These are phyloP conservation scores for Trachymyrmex cornetzi DNA, from an alignment of 1,140 invertebrate species.

Conservation along the genomic window DNA sequence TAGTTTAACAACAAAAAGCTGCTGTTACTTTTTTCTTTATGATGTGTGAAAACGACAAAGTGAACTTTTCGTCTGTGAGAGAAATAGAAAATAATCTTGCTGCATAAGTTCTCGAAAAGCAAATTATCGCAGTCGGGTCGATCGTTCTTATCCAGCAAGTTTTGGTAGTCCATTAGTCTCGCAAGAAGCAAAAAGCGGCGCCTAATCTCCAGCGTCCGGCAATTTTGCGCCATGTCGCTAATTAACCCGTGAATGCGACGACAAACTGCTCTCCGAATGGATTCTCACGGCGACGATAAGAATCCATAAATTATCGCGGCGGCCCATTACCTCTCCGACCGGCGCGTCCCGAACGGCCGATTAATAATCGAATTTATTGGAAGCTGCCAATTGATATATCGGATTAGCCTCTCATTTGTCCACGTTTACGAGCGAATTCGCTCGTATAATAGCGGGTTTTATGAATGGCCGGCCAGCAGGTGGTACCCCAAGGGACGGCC, in stretches of 20 bases:
- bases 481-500: slow-evolving; percentile 40
- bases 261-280: slow-evolving; percentile 36
- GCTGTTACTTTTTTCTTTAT: background rate
- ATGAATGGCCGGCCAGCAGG: slow-evolving; percentile 60
- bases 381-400: slow-evolving; percentile 69
- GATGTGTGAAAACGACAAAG: background rate
- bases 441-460: slow-evolving; percentile 63
- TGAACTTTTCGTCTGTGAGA: background rate
- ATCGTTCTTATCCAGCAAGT: slow-evolving; percentile 23
- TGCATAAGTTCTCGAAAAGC: background rate
- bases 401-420: slow-evolving; percentile 68
- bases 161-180: slow-evolving; percentile 28
- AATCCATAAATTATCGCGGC: slow-evolving; percentile 53
- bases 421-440: slow-evolving; percentile 67
- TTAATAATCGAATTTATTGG: slow-evolving; percentile 68
- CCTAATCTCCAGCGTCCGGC: slow-evolving; percentile 51
- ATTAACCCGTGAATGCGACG: slow-evolving; percentile 58
- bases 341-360: slow-evolving; percentile 47
- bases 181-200: background rate
- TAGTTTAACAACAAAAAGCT: background rate
- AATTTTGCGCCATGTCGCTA: slow-evolving; percentile 46
- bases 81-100: slow-evolving; percentile 7
- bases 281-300: slow-evolving; percentile 54
- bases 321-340: slow-evolving; percentile 37
- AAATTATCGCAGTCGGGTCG: background rate